Conservation (phyloP, 2,797 vertebrate genomes). For the Trachurus trachurus region DNA sequence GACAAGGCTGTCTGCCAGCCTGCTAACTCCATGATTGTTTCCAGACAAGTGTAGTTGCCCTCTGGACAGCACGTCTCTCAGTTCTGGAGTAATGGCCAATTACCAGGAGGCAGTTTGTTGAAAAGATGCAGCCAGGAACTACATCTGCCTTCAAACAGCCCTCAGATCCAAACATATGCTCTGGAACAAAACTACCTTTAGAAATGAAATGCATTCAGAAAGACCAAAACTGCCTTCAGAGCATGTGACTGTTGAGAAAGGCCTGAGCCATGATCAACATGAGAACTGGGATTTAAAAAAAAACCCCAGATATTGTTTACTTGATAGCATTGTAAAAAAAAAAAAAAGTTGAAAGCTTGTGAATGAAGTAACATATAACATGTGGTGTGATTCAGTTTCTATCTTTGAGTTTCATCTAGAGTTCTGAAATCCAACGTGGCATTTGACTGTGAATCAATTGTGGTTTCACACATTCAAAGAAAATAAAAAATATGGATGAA, state of each 20-base stretch:
- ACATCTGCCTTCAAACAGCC: conserved; percentile 81
- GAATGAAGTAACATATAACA: conserved; percentile 31
- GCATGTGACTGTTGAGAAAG: conserved; percentile 61
- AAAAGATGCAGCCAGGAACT: conserved; percentile 83
- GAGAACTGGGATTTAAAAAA: too few relatives aligned
- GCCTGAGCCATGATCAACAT: conserved; percentile 54
- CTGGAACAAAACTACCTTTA: conserved; percentile 73
- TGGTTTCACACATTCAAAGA: conserved; percentile 16
- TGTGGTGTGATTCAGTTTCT: conserved; percentile 43
- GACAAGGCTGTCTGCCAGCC: conserved; percentile 81
- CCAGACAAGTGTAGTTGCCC: conserved; percentile 85
- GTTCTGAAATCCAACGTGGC: conserved; percentile 50
- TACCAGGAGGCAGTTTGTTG: conserved; percentile 84
- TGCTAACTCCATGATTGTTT: conserved; percentile 84
- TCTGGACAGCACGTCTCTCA: conserved; percentile 82
- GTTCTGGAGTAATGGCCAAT: conserved; percentile 84
- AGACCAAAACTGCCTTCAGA: conserved; percentile 54
- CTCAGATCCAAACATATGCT: conserved; percentile 79
- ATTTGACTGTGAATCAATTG: conserved; percentile 50
- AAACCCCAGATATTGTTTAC: conserved; percentile 60
- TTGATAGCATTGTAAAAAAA: conserved; percentile 14
- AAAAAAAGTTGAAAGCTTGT: conserved; percentile 51
- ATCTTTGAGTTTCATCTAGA: conserved; percentile 45
- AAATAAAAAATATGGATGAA: not conserved
- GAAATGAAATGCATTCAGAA: conserved; percentile 67